phyloP scores from a whole-genome alignment of 1,140 invertebrate genomes.

The Drosophila santomea region DNA sequence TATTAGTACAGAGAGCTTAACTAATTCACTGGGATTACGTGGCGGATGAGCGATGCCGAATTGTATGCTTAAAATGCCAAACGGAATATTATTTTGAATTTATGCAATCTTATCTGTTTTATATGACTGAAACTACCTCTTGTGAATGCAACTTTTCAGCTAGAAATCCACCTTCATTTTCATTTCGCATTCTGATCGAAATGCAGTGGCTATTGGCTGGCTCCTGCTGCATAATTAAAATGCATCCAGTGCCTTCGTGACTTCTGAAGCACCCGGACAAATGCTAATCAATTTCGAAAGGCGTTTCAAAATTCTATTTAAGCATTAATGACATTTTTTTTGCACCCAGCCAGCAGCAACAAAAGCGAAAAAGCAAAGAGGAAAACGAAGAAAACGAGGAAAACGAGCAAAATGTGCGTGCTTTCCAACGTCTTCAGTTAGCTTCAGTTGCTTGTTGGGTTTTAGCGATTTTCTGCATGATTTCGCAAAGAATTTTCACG shows the following conservation, averaged over 20 bases:
- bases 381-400: conserved; percentile 3
- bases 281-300: conserved; percentile 61
- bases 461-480: conserved; percentile 62
- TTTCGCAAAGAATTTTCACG: conserved; percentile 56
- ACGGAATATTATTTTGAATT: neutral
- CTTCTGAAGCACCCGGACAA: conserved; percentile 2
- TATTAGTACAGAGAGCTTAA: neutral
- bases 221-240: conserved; percentile 46
- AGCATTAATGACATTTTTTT: conserved; percentile 65
- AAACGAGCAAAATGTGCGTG: conserved; percentile 38
- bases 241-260: conserved; percentile 16
- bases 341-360: neutral
- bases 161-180: neutral
- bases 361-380: conserved; percentile 12
- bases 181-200: conserved; percentile 4
- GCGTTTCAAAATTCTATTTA: conserved; percentile 68
- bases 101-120: conserved; percentile 3
- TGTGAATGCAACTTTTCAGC: conserved; percentile 5
- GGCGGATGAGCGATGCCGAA: neutral
- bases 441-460: conserved; percentile 31
- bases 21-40: neutral
- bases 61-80: neutral
- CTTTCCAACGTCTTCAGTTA: conserved; percentile 32
- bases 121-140: conserved; percentile 6
- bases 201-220: conserved; percentile 3